Percentiles rank a stretch among this genome's conserved stretches.
phyloP scores from a whole-genome alignment of 2,797 vertebrate species.

The Microcaecilia unicolor region DNA sequence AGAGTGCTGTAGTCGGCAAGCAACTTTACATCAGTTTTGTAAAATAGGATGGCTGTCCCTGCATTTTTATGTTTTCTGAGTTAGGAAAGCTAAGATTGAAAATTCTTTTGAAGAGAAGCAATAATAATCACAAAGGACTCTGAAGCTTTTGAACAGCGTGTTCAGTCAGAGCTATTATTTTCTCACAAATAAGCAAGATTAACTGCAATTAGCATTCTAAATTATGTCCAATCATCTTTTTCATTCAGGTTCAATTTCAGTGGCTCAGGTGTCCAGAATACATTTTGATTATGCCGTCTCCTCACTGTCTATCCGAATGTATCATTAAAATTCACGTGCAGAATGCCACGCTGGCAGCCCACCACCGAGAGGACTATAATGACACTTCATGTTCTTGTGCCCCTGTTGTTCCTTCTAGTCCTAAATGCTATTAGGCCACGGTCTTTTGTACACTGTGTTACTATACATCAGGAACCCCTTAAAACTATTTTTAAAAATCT shows the following conservation, averaged over 20 bases:
- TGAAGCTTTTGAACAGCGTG: slow-evolving; percentile 5
- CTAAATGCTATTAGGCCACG: not conserved
- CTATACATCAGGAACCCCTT: too few species aligned
- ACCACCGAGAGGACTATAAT: not conserved
- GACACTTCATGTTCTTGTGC: not conserved
- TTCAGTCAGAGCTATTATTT: slow-evolving; percentile 20
- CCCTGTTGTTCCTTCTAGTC: not conserved
- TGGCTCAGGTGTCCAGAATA: slow-evolving; percentile 33
- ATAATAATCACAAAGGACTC: slow-evolving; percentile 1
- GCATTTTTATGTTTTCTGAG: slow-evolving; percentile 7
- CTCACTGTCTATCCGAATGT: slow-evolving; percentile 9
- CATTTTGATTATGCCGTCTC: slow-evolving; percentile 14
- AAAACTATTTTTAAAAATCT: not conserved
- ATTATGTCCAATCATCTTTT: slow-evolving; percentile 27
- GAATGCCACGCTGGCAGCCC: not conserved
- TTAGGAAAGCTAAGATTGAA: slow-evolving; percentile 15
- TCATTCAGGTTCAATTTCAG: slow-evolving; percentile 28
- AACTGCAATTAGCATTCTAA: slow-evolving; percentile 31
- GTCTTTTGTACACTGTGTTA: too few species aligned
- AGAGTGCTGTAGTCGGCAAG: too few species aligned
- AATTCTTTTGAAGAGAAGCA: not conserved
- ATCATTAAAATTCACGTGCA: not conserved
- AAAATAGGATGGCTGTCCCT: not conserved
- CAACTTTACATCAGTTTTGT: too few species aligned
- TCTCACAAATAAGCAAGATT: slow-evolving; percentile 27